Evolutionary conservation across 1,140 invertebrate genomes (phyloP).

Genomic region (Ips typographus): DNA sequence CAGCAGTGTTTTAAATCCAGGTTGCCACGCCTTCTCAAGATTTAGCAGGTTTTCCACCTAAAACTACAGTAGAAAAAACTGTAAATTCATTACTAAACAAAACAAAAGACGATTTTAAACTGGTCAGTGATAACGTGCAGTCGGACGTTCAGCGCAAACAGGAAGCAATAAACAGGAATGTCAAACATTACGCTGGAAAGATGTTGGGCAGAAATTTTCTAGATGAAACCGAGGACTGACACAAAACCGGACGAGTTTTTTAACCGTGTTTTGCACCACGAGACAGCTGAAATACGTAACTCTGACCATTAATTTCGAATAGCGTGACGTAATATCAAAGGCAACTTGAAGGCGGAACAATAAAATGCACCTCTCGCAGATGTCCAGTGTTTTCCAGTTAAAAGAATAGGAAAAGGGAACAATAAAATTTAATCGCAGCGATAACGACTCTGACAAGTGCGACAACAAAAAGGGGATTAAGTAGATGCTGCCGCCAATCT

Average conservation of each 20-base stretch:
- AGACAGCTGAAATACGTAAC: too few relatives aligned
- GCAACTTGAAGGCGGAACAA: not conserved
- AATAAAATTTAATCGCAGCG: not conserved
- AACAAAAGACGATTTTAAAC: constrained; percentile 15
- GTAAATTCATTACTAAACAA: constrained; percentile 2
- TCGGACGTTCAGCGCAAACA: constrained; percentile 11
- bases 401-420: constrained; percentile 3
- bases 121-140: constrained; percentile 1
- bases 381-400: not conserved
- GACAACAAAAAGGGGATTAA: constrained; percentile 10
- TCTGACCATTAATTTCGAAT: not conserved
- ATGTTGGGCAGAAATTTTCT: constrained; percentile 21
- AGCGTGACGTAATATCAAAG: not conserved
- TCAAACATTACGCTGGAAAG: constrained; percentile 15
- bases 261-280: too few relatives aligned
- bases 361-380: not conserved
- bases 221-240: not conserved
- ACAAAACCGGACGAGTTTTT: too few relatives aligned
- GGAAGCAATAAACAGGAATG: constrained; percentile 11
- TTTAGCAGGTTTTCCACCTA: not conserved
- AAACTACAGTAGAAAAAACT: constrained; percentile 1
- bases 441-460: constrained; percentile 10
- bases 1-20: not conserved
- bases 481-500: not conserved
- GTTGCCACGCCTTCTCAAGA: not conserved